Evolutionary conservation across 53 echinoderm and acorn worm species (phyloP), one percentile per base, ranked within the genome.

Genomic region (Temnopleurus reevesii): DNA sequence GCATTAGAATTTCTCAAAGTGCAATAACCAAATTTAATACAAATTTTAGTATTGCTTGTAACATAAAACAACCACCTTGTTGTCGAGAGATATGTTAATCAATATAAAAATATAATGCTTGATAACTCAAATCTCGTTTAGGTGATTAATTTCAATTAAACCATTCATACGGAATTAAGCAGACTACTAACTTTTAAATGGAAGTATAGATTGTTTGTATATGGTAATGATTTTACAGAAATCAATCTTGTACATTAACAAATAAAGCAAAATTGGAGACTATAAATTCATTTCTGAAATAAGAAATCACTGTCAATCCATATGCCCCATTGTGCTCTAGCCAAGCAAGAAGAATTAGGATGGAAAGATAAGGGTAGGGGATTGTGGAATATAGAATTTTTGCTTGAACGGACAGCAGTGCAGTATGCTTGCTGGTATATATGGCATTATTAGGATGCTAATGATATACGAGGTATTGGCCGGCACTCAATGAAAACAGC

Each of bases 391-490:
- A 63, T 13, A 63, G 33, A 63, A 63, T 36, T 36, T 8, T 38
- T 38, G 41, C n/a, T 6, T n/a, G 71, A 23, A 21, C 34, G n/a
- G 41, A 38, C n/a, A n/a, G n/a, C n/a, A n/a, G n/a, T n/a, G 55
- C 23, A 2, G 71, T 71, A 36, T 38, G 41, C 41, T 41, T 4
- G 34, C 36, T 71, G 41, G n/a, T n/a, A n/a, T n/a, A n/a, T n/a
- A n/a, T n/a, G n/a, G n/a, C n/a, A n/a, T 83, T 55, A 83, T 83
- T 83, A 83, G 31, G 6, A 83, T 83, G 83, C 55, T 83, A 83
- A 83, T 83, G 83, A 83, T 83, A 83, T 83, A 83, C 83, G 18
- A 49, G 80, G 47, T 2, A 51, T 28, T 46, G 13, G 12, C 27
- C 17, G 4, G 27, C 80, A 80, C 80, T 80, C 80, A 47, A 80